These are phyloP conservation scores for Carcina quercana DNA, from an alignment of 2,888 invertebrate genomes.

Conservation along the genomic window DNA sequence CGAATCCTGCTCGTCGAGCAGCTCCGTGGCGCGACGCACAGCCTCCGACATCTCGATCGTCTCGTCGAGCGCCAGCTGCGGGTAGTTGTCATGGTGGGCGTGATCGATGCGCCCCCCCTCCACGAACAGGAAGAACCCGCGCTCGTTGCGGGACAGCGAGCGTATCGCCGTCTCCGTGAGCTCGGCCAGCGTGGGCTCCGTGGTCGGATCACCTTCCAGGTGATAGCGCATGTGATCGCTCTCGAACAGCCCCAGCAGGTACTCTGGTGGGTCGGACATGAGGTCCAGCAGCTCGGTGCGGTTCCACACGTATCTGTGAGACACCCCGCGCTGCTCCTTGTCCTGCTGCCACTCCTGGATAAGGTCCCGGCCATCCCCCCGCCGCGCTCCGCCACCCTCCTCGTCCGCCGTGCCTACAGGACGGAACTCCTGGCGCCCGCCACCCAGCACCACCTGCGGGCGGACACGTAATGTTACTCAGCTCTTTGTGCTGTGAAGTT, in stretches of 20 bases:
- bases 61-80: conserved; percentile 78
- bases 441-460: conserved; percentile 65
- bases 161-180: conserved; percentile 76
- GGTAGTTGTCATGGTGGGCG: conserved; percentile 76
- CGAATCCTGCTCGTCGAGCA: conserved; percentile 64
- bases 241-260: conserved; percentile 62
- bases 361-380: conserved; percentile 74
- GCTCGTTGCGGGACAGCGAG: conserved; percentile 73
- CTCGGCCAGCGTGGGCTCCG: conserved; percentile 75
- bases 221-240: conserved; percentile 66
- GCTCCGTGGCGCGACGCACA: conserved; percentile 50
- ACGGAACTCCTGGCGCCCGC: conserved; percentile 69
- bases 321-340: conserved; percentile 26
- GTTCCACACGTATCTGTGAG: conserved; percentile 61
- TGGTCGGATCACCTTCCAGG: conserved; percentile 26
- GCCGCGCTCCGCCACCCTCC: conserved; percentile 47
- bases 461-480: not conserved
- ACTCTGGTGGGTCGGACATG: conserved; percentile 49
- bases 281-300: conserved; percentile 53
- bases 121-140: conserved; percentile 84
- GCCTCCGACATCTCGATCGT: conserved; percentile 78
- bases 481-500: too few species aligned
- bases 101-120: conserved; percentile 79
- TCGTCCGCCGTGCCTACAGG: conserved; percentile 56
- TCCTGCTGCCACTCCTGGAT: conserved; percentile 73